Conservation (phyloP, 2,888 invertebrate species). For the Hydrotaea diabolus region DNA sequence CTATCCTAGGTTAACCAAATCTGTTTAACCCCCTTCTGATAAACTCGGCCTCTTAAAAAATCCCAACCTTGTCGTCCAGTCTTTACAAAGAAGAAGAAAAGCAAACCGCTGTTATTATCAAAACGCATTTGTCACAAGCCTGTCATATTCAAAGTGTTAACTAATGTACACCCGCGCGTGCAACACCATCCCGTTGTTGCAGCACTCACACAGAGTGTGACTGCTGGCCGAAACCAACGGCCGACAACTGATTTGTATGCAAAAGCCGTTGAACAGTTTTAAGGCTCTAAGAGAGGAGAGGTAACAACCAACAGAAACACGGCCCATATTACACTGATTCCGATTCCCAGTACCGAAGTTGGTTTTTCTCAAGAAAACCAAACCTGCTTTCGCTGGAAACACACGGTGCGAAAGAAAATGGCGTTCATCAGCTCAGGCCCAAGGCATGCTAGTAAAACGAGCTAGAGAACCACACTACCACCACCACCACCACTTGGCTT, state of each 20-base stretch:
- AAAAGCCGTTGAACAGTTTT: constrained; percentile 8
- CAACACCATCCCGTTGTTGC: neutral
- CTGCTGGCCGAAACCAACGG: neutral
- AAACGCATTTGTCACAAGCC: constrained; percentile 64
- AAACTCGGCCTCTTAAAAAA: too few species aligned
- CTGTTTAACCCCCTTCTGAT: too few species aligned
- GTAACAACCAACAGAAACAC: neutral
- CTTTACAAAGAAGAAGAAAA: neutral
- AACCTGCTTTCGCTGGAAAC: constrained; percentile 33
- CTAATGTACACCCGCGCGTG: constrained; percentile 42
- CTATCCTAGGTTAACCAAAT: too few species aligned
- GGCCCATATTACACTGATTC: constrained; percentile 29
- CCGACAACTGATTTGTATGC: constrained; percentile 47
- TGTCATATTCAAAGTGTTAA: constrained; percentile 66
- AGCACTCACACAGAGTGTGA: neutral
- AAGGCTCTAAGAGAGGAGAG: neutral
- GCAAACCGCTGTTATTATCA: constrained; percentile 35
- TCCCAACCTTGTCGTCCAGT: too few species aligned
- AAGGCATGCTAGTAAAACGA: neutral
- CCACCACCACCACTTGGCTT: too few species aligned
- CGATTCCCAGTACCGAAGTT: neutral
- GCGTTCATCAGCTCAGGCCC: constrained; percentile 58
- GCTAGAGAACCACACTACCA: constrained; percentile 13
- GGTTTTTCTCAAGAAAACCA: constrained; percentile 6
- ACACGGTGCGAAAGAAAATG: constrained; percentile 45